Evolutionary conservation across 1,140 invertebrate species (phyloP), one percentile per base, ranked within the genome.

Genomic region (Drosophila willistoni): DNA sequence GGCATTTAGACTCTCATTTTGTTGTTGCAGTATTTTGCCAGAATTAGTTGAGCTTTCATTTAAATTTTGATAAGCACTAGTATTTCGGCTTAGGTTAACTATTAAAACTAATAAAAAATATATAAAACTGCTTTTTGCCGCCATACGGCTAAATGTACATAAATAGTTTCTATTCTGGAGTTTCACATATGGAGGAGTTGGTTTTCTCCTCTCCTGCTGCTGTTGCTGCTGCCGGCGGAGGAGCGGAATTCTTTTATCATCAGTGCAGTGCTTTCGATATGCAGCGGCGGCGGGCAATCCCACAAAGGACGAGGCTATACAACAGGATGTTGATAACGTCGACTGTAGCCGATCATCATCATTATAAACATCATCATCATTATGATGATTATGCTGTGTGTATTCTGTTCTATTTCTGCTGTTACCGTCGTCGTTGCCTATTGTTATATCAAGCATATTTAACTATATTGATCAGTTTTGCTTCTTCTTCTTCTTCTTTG

Each of bases 51-150:
- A 41, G 41, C 57, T 77, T 64, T 61, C 76, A 36, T 12, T 36
- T 36, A 55, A 81, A 73, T 67, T 61, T 57, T 70, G 34, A 13
- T 62, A 63, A 79, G 83, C 83, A 83, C 68, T 72, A 77, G 70
- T 86, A 65, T 77, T 68, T 68, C 65, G 67, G 85, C 70, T 65
- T 87, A 86, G 69, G 25, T 39, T 39, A 12, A 86, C 79, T 73
- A 74, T 77, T 86, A 86, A 87, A 86, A 86, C 84, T 86, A 86
- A 86, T 86, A 86, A 69, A 86, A 87, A 86, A 87, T 87, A 86
- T 86, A 86, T 87, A 87, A 83, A 86, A 72, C 83, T 82, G 65
- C 1, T 25, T 25, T 69, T 70, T 83, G 83, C 83, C 83, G 83
- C 79, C 83, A 86, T 86, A 72, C 79, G 83, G 75, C 83, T 80